Percentiles rank a stretch among this genome's conserved stretches.
phyloP scores from a whole-genome alignment of 2,797 vertebrate species.

The Sebastes miniatus region DNA sequence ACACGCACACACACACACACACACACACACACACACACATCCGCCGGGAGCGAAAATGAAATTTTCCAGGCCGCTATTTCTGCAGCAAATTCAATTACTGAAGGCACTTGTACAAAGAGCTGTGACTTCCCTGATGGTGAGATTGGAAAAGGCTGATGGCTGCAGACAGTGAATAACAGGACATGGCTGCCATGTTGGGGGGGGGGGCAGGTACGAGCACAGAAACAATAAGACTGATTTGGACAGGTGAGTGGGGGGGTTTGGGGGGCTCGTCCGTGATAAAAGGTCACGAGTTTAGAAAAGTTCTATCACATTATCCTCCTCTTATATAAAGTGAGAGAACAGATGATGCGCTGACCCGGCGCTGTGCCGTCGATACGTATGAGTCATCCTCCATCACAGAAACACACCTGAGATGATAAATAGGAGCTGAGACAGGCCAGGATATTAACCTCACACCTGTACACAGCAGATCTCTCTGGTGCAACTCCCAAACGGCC shows the following conservation, averaged over 20 bases:
- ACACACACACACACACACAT: conserved; percentile 15
- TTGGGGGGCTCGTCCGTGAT: neutral
- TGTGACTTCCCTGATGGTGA: conserved; percentile 96
- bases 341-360: conserved; percentile 38
- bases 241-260: conserved; percentile 69
- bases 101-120: conserved; percentile 94
- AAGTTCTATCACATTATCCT: conserved; percentile 66
- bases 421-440: conserved; percentile 59
- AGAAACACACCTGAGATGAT: conserved; percentile 66
- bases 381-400: conserved; percentile 53
- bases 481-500: too few species aligned
- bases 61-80: conserved; percentile 98
- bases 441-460: conserved; percentile 72
- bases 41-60: conserved; percentile 91
- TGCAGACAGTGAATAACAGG: conserved; percentile 94
- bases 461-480: neutral
- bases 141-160: conserved; percentile 94
- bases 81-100: conserved; percentile 99
- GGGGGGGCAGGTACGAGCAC: conserved; percentile 74
- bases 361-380: conserved; percentile 19
- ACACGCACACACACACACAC: too few species aligned
- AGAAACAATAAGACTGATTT: conserved; percentile 64
- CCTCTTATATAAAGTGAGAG: conserved; percentile 59
- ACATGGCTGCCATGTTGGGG: conserved; percentile 75
- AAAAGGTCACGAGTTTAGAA: conserved; percentile 61